These are phyloP conservation scores for Tribolium madens DNA, from an alignment of 1,140 invertebrate genomes.

Conservation along the genomic window DNA sequence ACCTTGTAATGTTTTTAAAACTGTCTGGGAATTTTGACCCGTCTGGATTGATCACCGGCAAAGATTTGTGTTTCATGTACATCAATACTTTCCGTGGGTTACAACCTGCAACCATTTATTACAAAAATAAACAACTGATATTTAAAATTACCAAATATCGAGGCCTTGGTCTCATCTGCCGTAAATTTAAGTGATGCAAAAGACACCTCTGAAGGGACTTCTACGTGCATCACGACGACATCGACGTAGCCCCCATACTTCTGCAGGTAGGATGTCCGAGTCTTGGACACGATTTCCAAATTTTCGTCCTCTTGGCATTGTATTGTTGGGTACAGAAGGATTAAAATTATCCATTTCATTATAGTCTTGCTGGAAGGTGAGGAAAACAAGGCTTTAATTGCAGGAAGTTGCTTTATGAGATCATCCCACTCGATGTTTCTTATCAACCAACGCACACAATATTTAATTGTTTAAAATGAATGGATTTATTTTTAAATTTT, in stretches of 20 bases:
- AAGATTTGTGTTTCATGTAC: constrained; percentile 79
- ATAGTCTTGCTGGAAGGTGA: constrained; percentile 1
- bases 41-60: constrained; percentile 82
- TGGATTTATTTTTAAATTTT: neutral
- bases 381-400: neutral
- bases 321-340: constrained; percentile 1
- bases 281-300: constrained; percentile 51
- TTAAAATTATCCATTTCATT: constrained; percentile 8
- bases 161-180: constrained; percentile 54
- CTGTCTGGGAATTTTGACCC: constrained; percentile 77
- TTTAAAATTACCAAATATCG: constrained; percentile 58
- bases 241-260: constrained; percentile 57
- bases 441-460: constrained; percentile 12
- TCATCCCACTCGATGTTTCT: constrained; percentile 6
- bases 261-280: constrained; percentile 55
- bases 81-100: constrained; percentile 71
- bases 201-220: constrained; percentile 58
- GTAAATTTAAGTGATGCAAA: constrained; percentile 60
- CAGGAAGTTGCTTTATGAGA: constrained; percentile 15
- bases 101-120: constrained; percentile 67
- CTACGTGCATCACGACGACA: constrained; percentile 59
- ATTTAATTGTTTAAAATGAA: constrained; percentile 4
- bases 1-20: constrained; percentile 69
- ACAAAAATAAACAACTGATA: constrained; percentile 12
- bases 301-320: constrained; percentile 1